Conservation (phyloP, 2,888 invertebrate genomes). For the Bugula neritina region DNA sequence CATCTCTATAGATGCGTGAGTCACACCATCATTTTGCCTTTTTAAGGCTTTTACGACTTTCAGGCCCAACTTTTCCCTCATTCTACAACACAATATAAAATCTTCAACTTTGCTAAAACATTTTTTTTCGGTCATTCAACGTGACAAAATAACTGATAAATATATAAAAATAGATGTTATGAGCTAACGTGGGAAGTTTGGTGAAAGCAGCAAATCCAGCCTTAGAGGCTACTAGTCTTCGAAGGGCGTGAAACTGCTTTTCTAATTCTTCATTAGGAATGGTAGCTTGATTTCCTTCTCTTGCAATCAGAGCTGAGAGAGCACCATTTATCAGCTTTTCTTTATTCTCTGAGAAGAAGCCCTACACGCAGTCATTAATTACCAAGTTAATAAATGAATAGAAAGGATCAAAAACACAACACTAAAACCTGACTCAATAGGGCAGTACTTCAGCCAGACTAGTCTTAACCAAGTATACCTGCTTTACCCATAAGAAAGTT, state of each 20-base stretch:
- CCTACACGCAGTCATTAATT: too few species aligned
- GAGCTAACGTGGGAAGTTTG: conserved; percentile 69
- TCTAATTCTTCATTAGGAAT: conserved; percentile 66
- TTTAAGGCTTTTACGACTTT: conserved; percentile 86
- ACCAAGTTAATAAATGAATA: too few species aligned
- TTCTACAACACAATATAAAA: conserved; percentile 57
- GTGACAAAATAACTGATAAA: too few species aligned
- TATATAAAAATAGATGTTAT: too few species aligned
- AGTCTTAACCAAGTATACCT: too few species aligned
- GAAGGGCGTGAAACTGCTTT: conserved; percentile 87
- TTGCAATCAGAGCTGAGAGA: conserved; percentile 73
- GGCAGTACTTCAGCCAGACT: not conserved
- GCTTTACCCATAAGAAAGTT: too few species aligned
- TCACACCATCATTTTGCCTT: conserved; percentile 78
- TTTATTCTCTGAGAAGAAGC: conserved; percentile 92
- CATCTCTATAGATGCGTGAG: conserved; percentile 94
- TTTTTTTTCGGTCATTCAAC: too few species aligned
- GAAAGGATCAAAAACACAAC: too few species aligned
- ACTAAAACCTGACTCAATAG: conserved; percentile 22
- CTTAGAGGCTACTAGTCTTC: conserved; percentile 91
- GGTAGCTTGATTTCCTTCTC: conserved; percentile 56
- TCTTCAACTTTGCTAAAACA: too few species aligned
- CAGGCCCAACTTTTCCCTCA: conserved; percentile 87
- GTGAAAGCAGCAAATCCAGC: conserved; percentile 96
- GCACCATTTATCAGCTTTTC: conserved; percentile 90